Evolutionary conservation across 2,888 invertebrate genomes (phyloP).

Genomic region (Cryptocephalus primarius): DNA sequence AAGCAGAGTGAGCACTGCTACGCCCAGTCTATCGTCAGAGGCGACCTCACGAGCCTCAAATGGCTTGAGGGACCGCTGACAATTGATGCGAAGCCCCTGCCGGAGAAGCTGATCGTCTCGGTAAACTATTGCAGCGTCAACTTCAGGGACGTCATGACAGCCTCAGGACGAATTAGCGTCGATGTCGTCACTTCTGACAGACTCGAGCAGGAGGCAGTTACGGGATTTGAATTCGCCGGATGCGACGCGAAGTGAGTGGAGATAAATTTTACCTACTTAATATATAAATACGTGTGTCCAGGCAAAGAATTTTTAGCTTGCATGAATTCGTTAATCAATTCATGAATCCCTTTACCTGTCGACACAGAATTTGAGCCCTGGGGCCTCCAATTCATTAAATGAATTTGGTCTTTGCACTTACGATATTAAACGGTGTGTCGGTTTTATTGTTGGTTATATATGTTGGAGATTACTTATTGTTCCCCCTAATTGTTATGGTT

Average conservation of each 20-base stretch:
- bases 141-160: conserved; percentile 91
- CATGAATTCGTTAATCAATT: too few species aligned
- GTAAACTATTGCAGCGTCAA: conserved; percentile 69
- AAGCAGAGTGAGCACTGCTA: conserved; percentile 56
- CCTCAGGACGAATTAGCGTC: conserved; percentile 77
- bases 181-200: conserved; percentile 65
- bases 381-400: too few species aligned
- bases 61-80: conserved; percentile 65
- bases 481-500: too few species aligned
- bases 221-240: conserved; percentile 61
- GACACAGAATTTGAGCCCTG: too few species aligned
- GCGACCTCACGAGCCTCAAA: conserved; percentile 75
- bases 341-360: too few species aligned
- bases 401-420: too few species aligned
- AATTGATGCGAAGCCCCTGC: conserved; percentile 9
- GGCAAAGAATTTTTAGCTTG: too few species aligned
- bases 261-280: too few species aligned
- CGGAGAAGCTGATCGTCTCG: conserved; percentile 12
- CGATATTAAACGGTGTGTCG: too few species aligned
- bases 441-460: too few species aligned
- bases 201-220: conserved; percentile 52
- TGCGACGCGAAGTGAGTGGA: conserved; percentile 20
- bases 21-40: conserved; percentile 64
- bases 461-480: too few species aligned
- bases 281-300: too few species aligned